Conservation (phyloP, 2,797 vertebrate species). For the Serranus cabrilla region DNA sequence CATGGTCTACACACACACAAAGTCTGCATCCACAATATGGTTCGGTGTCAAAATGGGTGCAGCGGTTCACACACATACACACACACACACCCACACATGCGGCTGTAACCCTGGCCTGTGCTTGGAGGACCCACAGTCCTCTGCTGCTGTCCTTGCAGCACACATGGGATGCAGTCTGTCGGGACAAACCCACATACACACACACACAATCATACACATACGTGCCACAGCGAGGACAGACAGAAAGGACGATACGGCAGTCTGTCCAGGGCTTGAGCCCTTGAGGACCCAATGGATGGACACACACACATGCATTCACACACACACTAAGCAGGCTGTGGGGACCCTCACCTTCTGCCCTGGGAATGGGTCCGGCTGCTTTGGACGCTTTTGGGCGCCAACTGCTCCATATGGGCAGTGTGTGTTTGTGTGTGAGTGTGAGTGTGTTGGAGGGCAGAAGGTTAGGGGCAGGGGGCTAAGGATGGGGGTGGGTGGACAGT, state of each 20-base stretch:
- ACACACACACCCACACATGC: no score
- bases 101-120: conserved; percentile 49
- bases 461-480: conserved; percentile 81
- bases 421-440: conserved; percentile 70
- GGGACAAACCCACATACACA: conserved; percentile 42
- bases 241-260: conserved; percentile 61
- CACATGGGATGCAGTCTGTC: conserved; percentile 74
- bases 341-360: conserved; percentile 88
- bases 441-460: conserved; percentile 79
- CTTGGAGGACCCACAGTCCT: conserved; percentile 66
- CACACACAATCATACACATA: conserved; percentile 27
- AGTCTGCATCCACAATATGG: conserved; percentile 1
- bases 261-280: conserved; percentile 73
- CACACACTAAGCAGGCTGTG: conserved; percentile 63
- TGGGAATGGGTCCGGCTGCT: conserved; percentile 88
- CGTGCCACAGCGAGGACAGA: conserved; percentile 55
- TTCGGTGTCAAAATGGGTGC: conserved; percentile 10
- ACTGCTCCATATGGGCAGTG: conserved; percentile 87
- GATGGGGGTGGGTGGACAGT: conserved; percentile 72
- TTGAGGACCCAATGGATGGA: conserved; percentile 68
- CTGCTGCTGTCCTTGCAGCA: conserved; percentile 71
- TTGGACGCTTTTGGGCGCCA: conserved; percentile 86
- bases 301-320: conserved; percentile 38
- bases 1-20: conserved; percentile 17
- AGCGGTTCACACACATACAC: conserved; percentile 43